A percentile compares a stretch with the other conserved stretches of the same genome.
phyloP scores from a whole-genome alignment of 2,888 invertebrate species.

The Hypercompe scribonia region DNA sequence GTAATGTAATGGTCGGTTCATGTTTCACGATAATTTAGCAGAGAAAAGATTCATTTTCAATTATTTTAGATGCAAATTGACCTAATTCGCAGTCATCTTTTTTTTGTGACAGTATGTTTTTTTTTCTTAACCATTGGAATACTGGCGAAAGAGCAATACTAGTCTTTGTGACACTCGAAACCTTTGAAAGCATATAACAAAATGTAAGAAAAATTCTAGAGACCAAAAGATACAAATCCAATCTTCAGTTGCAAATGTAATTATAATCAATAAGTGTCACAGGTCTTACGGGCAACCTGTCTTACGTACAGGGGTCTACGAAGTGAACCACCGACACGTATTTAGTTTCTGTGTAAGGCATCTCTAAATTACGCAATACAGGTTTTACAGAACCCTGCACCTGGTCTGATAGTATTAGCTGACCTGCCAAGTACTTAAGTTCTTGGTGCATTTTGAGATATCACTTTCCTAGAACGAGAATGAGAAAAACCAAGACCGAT shows the following conservation, averaged over 20 bases:
- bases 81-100: conserved; percentile 33
- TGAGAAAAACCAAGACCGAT: neutral
- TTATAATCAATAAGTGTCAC: too few species aligned
- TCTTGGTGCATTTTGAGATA: neutral
- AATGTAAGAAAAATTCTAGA: too few species aligned
- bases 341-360: neutral
- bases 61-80: conserved; percentile 36
- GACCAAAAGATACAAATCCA: too few species aligned
- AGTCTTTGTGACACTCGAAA: too few species aligned
- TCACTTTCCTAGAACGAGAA: neutral
- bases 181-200: too few species aligned
- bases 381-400: neutral
- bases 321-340: neutral
- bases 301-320: neutral
- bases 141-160: too few species aligned
- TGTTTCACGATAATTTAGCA: conserved; percentile 44
- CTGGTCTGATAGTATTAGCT: neutral
- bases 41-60: conserved; percentile 30
- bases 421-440: neutral
- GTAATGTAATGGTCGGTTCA: conserved; percentile 32
- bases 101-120: neutral
- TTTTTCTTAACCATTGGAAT: neutral
- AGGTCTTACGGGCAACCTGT: neutral
- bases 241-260: too few species aligned
- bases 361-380: neutral